Conservation (phyloP, 2,888 invertebrate genomes). For the Drosophila yooni region DNA sequence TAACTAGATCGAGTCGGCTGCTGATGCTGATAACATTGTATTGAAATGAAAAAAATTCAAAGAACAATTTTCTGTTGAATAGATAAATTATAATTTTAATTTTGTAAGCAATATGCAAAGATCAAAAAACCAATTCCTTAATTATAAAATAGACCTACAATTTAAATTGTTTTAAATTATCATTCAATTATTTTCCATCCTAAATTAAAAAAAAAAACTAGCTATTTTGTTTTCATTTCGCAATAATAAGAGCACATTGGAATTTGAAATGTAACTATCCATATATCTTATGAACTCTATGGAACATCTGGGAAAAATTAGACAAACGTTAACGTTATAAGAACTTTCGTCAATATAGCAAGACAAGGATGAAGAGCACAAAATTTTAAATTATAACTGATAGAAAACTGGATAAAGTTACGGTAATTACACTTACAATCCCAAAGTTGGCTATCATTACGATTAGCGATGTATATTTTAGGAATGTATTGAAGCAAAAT, state of each 20-base stretch:
- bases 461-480: not conserved
- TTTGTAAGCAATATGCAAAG: not conserved
- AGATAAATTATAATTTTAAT: not conserved
- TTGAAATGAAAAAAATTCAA: not conserved
- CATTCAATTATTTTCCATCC: not conserved
- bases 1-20: not conserved
- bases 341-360: not conserved
- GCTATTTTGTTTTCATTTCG: not conserved
- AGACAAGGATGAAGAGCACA: not conserved
- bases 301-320: not conserved
- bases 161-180: not conserved
- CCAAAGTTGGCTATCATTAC: not conserved
- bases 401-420: not conserved
- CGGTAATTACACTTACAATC: not conserved
- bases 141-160: not conserved
- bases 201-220: not conserved
- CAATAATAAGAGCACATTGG: not conserved
- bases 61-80: not conserved
- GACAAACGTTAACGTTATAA: not conserved
- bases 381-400: not conserved
- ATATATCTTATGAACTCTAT: not conserved
- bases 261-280: not conserved
- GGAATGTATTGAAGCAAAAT: not conserved
- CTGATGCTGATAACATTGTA: not conserved
- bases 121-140: not conserved